These are phyloP conservation scores for Machimus rusticus DNA, from an alignment of 2,888 invertebrate genomes.

Conservation along the genomic window DNA sequence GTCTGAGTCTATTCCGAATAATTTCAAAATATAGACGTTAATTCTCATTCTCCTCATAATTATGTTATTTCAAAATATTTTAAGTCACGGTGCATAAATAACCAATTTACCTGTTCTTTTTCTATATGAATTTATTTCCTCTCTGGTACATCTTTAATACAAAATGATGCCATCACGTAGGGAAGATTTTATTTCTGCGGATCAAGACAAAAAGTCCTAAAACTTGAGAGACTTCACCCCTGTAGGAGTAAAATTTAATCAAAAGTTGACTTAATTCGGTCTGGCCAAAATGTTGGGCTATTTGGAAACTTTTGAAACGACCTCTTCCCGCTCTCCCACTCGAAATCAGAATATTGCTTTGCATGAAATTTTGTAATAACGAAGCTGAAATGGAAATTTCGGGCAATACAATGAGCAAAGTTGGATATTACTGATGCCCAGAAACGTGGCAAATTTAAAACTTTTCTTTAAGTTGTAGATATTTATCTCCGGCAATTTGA, in stretches of 20 bases:
- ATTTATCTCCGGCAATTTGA: background rate
- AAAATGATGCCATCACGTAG: background rate
- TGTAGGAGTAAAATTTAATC: background rate
- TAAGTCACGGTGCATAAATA: background rate
- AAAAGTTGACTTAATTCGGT: background rate
- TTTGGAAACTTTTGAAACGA: background rate
- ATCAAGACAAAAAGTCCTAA: background rate
- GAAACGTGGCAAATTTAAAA: background rate
- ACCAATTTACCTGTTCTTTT: background rate
- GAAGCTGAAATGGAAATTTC: background rate
- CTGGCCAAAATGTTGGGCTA: background rate
- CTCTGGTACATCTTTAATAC: background rate
- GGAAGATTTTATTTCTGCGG: background rate
- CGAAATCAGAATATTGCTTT: background rate
- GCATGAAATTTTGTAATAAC: background rate
- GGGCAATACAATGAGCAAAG: background rate
- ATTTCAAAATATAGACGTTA: background rate
- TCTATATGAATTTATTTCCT: background rate
- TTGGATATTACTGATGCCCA: background rate
- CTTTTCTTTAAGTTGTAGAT: background rate
- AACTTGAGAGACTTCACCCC: background rate
- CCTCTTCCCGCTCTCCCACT: background rate
- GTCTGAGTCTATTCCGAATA: no score
- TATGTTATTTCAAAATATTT: background rate
- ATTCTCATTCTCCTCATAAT: background rate